A percentile compares a stretch with the other conserved stretches of the same genome.
phyloP scores from a whole-genome alignment of 2,888 invertebrate species.

The Luperina nickerlii region DNA sequence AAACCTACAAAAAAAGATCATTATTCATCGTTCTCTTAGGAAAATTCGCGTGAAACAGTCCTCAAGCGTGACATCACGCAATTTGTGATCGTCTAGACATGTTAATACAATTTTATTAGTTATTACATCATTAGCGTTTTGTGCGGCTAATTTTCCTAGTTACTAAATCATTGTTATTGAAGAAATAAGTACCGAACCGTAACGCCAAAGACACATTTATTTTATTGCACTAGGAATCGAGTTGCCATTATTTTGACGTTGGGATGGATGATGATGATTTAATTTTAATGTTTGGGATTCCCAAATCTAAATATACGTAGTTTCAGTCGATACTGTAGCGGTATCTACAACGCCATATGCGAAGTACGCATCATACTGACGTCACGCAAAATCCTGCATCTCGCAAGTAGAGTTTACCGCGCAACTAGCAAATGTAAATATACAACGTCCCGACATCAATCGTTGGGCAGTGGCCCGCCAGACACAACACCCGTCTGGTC shows the following conservation, averaged over 20 bases:
- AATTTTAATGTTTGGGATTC: background rate
- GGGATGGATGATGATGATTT: too few species aligned
- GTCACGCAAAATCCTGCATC: too few species aligned
- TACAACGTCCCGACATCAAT: too few species aligned
- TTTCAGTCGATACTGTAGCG: background rate
- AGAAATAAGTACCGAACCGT: background rate
- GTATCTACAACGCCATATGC: too few species aligned
- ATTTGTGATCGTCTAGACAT: constrained; percentile 45
- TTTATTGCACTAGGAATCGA: background rate
- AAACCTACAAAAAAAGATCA: constrained; percentile 14
- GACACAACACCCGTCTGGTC: too few species aligned
- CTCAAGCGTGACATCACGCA: constrained; percentile 55
- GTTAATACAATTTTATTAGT: constrained; percentile 22
- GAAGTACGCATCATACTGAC: too few species aligned
- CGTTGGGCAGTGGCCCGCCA: too few species aligned
- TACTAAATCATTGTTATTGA: constrained; percentile 15
- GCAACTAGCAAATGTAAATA: too few species aligned
- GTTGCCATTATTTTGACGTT: background rate
- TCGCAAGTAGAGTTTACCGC: too few species aligned
- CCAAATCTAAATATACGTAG: background rate
- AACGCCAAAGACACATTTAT: background rate
- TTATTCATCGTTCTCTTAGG: constrained; percentile 26
- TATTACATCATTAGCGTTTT: constrained; percentile 43
- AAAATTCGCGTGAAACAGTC: constrained; percentile 41
- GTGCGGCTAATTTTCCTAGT: constrained; percentile 23